Base-by-base conservation (phyloP, 2,888 invertebrate species). In the Corythucha ciliata region DNA sequence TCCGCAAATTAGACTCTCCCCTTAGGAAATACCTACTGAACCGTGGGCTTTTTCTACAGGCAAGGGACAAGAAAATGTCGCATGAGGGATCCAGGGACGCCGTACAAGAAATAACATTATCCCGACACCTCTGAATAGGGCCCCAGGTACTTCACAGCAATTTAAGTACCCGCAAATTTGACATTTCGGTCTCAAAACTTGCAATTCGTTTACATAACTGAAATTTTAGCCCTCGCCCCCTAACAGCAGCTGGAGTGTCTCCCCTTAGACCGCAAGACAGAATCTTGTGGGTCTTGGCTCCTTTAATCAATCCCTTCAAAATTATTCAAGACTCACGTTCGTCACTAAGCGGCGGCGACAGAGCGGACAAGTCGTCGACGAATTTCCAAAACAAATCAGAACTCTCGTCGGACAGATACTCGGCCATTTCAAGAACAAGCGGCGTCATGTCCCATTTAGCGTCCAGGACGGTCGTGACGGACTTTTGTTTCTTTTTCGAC, bases 361-460 rank as follows among this genome's bases (percentile, higher is more conserved):
- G 68, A 12, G 73, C 70, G 57, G 77, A 76, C 53, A 85, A 76
- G 29, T 74, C 75, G 64, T 86, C 82, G 16, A 90, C 72, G 68
- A 81, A 91, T 54, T 77, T 79, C 89, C 90, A 92, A 69, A 85
- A 88, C 55, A 81, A 75, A 65, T 81, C 80, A 0, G 79, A 66
- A 69, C 82, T 85, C 68, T 90, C 89, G 64, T 83, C 86, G 8
- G 81, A 77, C 55, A 89, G 71, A 69, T 86, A 86, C 68, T 88
- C 94, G 27, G 91, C 87, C 26, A 89, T 79, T 73, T 98, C 97
- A 52, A 94, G 73, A 39, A 89, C 78, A 47, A 96, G 71, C 7
- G 96, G 94, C 16, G 96, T 93, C 47, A 85, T 79, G 59, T 79
- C 76, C 97, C 97, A 98, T 76, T 94, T 93, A 2, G 96, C 90